Evolutionary conservation across 2,113 vertebrate genomes (phyloP).

Genomic region (Dasyornis broadbenti): DNA sequence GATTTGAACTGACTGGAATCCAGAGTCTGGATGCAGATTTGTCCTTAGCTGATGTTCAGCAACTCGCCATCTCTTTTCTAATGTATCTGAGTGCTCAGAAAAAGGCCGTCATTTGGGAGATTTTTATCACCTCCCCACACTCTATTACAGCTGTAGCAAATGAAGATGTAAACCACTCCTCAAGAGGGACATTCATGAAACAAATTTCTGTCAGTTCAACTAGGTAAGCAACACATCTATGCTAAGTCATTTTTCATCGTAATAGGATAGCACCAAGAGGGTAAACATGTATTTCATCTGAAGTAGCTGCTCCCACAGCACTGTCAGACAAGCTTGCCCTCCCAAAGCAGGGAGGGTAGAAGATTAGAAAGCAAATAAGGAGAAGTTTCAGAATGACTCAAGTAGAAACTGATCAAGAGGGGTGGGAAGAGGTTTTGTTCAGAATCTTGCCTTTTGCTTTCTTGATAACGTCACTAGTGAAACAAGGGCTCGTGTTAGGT

Average conservation of each 20-base stretch:
- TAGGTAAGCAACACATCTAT: neutral
- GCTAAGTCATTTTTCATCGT: neutral
- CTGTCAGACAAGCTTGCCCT: neutral
- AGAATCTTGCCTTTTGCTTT: neutral
- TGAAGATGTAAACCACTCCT: neutral
- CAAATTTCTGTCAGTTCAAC: neutral
- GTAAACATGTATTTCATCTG: neutral
- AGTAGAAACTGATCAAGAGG: neutral
- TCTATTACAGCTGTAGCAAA: neutral
- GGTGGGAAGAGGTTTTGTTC: neutral
- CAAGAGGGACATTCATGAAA: neutral
- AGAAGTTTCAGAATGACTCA: neutral
- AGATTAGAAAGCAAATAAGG: neutral
- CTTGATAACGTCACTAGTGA: neutral
- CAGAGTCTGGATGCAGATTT: neutral
- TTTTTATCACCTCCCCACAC: neutral
- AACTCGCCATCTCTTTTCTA: neutral
- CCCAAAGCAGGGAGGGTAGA: neutral
- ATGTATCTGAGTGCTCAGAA: neutral
- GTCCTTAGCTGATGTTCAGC: neutral
- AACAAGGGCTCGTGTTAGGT: neutral
- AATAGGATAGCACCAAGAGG: slow-evolving; percentile 34
- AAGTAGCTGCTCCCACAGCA: neutral
- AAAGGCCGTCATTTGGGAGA: neutral
- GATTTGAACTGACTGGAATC: neutral